These are phyloP conservation scores for Gortyna flavago DNA, from an alignment of 2,888 invertebrate species.

Conservation along the genomic window DNA sequence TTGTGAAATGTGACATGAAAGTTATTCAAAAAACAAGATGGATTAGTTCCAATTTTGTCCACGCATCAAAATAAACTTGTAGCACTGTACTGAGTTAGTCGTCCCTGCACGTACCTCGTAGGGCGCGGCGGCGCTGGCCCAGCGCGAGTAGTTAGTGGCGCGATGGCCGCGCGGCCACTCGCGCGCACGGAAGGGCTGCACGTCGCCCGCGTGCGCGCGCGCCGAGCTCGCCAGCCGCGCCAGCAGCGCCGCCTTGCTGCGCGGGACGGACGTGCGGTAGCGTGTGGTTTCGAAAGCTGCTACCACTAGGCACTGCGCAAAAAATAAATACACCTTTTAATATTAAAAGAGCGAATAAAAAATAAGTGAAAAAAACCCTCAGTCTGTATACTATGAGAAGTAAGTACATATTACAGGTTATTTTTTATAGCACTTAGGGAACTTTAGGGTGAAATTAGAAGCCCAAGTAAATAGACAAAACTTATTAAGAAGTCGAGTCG, in stretches of 20 bases:
- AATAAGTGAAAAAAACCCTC: background rate
- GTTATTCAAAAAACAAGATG: too few species aligned
- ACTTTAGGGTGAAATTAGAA: background rate
- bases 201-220: constrained; percentile 77
- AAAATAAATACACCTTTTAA: background rate
- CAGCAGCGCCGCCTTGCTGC: constrained; percentile 93
- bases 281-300: constrained; percentile 97
- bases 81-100: too few species aligned
- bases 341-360: background rate
- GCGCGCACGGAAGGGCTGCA: constrained; percentile 96
- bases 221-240: constrained; percentile 90
- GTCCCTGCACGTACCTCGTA: constrained; percentile 89
- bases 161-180: constrained; percentile 97
- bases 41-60: too few species aligned
- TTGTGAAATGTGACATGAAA: too few species aligned
- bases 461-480: background rate
- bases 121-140: constrained; percentile 94
- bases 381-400: background rate
- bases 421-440: background rate
- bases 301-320: constrained; percentile 92
- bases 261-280: constrained; percentile 94
- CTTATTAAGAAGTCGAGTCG: background rate
- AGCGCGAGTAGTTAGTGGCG: constrained; percentile 95
- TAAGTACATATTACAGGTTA: background rate
- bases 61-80: too few species aligned